phyloP scores from a whole-genome alignment of 2,113 vertebrate genomes.

The Tragelaphus buxtoni region DNA sequence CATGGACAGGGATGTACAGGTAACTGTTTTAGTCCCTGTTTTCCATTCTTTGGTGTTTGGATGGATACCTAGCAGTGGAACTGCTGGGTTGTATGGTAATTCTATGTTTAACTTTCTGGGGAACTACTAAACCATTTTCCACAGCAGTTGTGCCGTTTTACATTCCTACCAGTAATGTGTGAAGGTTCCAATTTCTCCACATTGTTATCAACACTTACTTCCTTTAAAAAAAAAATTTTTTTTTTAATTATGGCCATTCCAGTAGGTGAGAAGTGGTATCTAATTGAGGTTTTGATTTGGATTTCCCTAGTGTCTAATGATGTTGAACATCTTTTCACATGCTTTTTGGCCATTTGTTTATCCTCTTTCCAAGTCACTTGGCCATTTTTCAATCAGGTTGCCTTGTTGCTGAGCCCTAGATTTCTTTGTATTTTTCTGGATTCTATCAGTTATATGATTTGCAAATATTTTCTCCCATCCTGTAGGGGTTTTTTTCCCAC shows the following conservation, averaged over 20 bases:
- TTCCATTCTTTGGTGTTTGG: not conserved
- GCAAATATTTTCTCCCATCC: not conserved
- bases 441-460: not conserved
- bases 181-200: not conserved
- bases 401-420: not conserved
- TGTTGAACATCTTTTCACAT: not conserved
- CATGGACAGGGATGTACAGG: not conserved
- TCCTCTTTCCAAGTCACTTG: not conserved
- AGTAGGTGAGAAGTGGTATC: not conserved
- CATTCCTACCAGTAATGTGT: accelerated
- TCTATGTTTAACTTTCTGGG: not conserved
- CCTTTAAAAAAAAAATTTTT: not conserved
- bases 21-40: not conserved
- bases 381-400: not conserved
- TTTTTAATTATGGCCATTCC: not conserved
- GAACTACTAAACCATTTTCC: not conserved
- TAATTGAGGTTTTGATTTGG: not conserved
- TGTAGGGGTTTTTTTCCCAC: not conserved
- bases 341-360: not conserved
- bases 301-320: not conserved
- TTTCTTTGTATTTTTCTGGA: not conserved
- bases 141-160: not conserved
- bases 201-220: not conserved
- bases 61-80: not conserved
- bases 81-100: not conserved